Base-by-base conservation (phyloP, 2,888 invertebrate genomes). In the Idaea dimidiata region DNA sequence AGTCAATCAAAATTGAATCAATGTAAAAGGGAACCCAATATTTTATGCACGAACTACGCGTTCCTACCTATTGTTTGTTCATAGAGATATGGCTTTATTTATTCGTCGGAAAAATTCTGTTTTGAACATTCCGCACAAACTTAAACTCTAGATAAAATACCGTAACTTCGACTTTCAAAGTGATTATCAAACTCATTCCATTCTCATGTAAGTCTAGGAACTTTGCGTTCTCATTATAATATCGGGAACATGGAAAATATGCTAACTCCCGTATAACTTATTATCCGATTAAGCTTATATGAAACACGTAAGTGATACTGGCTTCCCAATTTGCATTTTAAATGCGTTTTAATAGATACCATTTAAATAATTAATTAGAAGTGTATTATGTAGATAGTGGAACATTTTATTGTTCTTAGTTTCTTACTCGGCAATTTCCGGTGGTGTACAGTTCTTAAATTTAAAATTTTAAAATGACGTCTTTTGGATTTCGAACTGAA, bases 171-270 rank as follows among this genome's bases (percentile, higher is more conserved):
- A 59, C 57, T 67, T 43, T 64, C 74, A 77, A 83, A 80, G 75
- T 76, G 77, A 84, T 84, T 78, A 81, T 72, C 67, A 70, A 74
- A 79, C 81, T 80, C 72, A 76, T 79, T 75, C 66, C 70, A 69
- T 72, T 75, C 59, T 68, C 76, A 77, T 77, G 80, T 83, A 81
- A 81, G 80, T 80, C 77, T 78, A 74, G 73, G 75, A 87, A 86
- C 79, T 88, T 86, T 76, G 71, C 76, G 76, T 82, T 80, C 80
- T 84, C 83, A 78, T 85, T 84, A 83, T 76, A 82, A 80, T 74
- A 78, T 78, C 72, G 76, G 76, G 76, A 83, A 81, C 77, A 79
- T 72, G 78, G 77, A 81, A 83, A 86, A 84, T 83, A 84, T 83
- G 80, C 76, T 81, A 81, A 82, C 79, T 82, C 73, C 65, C 71